phyloP scores from a whole-genome alignment of 2,113 vertebrate genomes.

The Micromys minutus region DNA sequence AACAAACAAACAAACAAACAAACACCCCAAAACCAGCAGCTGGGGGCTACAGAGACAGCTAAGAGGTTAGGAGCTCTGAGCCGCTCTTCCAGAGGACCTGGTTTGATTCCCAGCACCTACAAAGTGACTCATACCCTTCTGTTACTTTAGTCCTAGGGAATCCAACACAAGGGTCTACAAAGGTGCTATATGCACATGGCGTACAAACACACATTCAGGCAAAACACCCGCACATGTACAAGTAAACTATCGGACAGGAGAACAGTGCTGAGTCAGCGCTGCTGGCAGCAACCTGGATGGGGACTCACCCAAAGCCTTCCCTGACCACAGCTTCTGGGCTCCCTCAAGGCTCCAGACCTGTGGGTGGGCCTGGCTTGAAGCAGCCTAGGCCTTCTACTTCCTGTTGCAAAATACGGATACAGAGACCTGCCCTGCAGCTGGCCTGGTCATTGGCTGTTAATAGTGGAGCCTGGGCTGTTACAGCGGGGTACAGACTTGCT shows the following conservation, averaged over 20 bases:
- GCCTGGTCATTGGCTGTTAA: neutral
- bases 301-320: rapidly evolving
- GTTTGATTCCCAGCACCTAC: neutral
- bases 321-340: neutral
- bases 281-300: rapidly evolving
- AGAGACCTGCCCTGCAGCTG: neutral
- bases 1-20: too few relatives aligned
- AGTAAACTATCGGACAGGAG: neutral
- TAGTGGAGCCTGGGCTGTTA: neutral
- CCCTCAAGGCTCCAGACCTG: neutral
- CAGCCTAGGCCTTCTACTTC: neutral
- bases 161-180: neutral
- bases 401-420: neutral
- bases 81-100: neutral
- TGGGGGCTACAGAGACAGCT: neutral
- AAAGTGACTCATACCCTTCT: neutral
- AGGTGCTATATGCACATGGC: neutral
- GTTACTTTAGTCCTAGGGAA: neutral
- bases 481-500: neutral
- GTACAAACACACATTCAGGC: neutral
- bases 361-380: neutral
- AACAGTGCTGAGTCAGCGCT: neutral
- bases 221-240: neutral
- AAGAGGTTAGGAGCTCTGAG: neutral
- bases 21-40: neutral